A percentile compares a stretch with the other conserved stretches of the same genome.
Evolutionary conservation across 1,140 invertebrate genomes (phyloP).

Genomic region (Drosophila ohnishii): DNA sequence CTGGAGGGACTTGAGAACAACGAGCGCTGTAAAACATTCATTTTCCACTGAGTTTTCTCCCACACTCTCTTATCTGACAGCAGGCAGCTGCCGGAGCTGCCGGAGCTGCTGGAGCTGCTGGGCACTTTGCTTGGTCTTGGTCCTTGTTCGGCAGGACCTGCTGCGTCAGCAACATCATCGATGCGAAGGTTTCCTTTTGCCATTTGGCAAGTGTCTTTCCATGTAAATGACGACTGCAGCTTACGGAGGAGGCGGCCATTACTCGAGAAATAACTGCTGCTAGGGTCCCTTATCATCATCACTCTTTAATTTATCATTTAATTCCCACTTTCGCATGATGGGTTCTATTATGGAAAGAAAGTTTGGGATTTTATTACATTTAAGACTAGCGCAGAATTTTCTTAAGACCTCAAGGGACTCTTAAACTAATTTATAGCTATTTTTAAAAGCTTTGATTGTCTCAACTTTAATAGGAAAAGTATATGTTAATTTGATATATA

Average conservation of each 20-base stretch:
- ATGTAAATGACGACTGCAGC: slow-evolving; percentile 38
- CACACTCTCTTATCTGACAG: slow-evolving; percentile 57
- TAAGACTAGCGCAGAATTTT: too few relatives aligned
- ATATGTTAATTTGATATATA: too few relatives aligned
- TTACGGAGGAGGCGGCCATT: slow-evolving; percentile 9
- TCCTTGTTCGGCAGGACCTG: slow-evolving; percentile 21
- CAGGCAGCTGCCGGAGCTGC: slow-evolving; percentile 46
- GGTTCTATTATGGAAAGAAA: not conserved
- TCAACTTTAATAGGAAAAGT: too few relatives aligned
- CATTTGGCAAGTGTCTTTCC: slow-evolving; percentile 43
- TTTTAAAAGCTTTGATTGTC: too few relatives aligned
- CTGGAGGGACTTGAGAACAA: slow-evolving; percentile 52
- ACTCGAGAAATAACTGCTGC: slow-evolving; percentile 20
- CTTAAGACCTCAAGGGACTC: too few relatives aligned
- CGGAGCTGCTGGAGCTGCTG: slow-evolving; percentile 7
- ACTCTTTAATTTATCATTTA: slow-evolving; percentile 22
- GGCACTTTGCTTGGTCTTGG: slow-evolving; percentile 9
- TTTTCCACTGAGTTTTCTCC: slow-evolving; percentile 22
- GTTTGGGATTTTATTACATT: not conserved
- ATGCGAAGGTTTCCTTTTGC: slow-evolving; percentile 23
- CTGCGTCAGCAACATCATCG: slow-evolving; percentile 29
- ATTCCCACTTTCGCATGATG: not conserved
- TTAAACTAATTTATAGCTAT: too few relatives aligned
- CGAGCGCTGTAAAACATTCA: slow-evolving; percentile 32
- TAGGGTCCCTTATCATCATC: slow-evolving; percentile 3